Evolutionary conservation across 2,888 invertebrate genomes (phyloP).

Genomic region (Noctua fimbriata): DNA sequence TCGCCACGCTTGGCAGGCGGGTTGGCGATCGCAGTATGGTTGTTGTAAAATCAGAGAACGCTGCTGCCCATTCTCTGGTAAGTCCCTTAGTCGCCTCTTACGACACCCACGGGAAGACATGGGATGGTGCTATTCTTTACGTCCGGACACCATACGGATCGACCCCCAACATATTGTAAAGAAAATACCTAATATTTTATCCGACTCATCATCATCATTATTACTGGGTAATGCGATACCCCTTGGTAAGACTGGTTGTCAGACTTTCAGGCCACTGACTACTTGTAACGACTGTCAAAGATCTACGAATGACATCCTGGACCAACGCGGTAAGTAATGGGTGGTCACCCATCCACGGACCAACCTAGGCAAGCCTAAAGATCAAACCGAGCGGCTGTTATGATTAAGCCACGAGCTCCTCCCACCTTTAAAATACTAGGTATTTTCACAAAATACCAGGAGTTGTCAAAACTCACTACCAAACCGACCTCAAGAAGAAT

Average conservation of each 20-base stretch:
- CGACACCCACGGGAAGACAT: no score
- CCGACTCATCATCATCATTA: neutral
- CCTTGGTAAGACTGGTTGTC: neutral
- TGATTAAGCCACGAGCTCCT: neutral
- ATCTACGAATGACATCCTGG: neutral
- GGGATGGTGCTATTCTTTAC: no score
- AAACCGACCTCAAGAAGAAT: slow-evolving; percentile 12
- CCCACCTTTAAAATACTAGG: neutral
- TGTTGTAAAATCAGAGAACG: no score
- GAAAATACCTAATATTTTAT: no score
- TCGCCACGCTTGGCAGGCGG: no score
- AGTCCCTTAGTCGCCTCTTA: no score
- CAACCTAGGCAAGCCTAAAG: neutral
- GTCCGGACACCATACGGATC: no score
- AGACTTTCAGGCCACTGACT: neutral
- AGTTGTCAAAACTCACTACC: slow-evolving; percentile 6
- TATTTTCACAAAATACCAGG: neutral
- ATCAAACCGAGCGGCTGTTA: neutral
- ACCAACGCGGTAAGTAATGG: neutral
- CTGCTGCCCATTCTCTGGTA: no score
- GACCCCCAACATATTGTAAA: no score
- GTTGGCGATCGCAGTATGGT: no score
- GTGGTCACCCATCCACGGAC: neutral
- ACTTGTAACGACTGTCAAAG: neutral
- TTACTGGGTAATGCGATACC: neutral